phyloP scores from a whole-genome alignment of 2,888 invertebrate genomes.

The Coleophora deauratella region DNA sequence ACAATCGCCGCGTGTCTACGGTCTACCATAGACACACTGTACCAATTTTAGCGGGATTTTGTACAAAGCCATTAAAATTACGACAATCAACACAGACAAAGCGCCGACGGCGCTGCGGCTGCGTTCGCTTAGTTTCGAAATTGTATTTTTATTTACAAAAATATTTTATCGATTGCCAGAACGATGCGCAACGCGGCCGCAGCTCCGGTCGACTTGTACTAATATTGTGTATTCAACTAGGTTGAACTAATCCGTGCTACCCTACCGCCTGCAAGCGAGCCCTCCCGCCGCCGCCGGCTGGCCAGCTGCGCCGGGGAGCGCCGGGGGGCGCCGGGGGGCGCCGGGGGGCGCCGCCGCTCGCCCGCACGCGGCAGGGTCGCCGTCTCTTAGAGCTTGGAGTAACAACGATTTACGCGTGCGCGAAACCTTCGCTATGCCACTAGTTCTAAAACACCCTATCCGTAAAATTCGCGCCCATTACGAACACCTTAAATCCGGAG shows the following conservation, averaged over 20 bases:
- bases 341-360: too few species aligned
- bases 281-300: too few species aligned
- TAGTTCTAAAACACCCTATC: too few species aligned
- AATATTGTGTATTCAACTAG: constrained; percentile 31
- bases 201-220: constrained; percentile 36
- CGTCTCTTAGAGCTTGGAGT: too few species aligned
- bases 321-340: too few species aligned
- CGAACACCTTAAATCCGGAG: too few species aligned
- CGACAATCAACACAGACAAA: constrained; percentile 40
- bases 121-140: constrained; percentile 31
- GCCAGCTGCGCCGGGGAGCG: too few species aligned
- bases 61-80: constrained; percentile 34
- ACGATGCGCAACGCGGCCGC: constrained; percentile 29
- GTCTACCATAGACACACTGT: constrained; percentile 25
- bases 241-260: not conserved
- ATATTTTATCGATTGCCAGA: constrained; percentile 19
- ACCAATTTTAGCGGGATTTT: constrained; percentile 26
- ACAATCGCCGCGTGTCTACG: constrained; percentile 23
- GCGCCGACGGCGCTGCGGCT: constrained; percentile 35
- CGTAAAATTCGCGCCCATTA: too few species aligned
- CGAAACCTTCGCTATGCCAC: too few species aligned
- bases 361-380: too few species aligned
- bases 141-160: constrained; percentile 47
- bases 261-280: too few species aligned
- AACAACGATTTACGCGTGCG: too few species aligned